Conservation (phyloP, 1,140 invertebrate species). For the Bombus superbus region DNA sequence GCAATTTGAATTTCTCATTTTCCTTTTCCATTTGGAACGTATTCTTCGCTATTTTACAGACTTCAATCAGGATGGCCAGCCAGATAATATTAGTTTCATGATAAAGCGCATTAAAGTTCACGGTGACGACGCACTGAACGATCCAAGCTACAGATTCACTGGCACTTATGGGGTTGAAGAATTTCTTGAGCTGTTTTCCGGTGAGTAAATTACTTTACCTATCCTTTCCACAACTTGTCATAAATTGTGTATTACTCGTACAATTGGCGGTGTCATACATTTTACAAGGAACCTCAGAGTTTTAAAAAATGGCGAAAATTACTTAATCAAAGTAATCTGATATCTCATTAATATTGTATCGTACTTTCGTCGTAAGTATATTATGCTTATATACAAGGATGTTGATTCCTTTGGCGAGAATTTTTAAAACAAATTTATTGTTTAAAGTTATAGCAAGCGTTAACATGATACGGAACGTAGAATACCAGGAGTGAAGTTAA, state of each 20-base stretch:
- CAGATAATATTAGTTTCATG: constrained; percentile 97
- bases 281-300: no score
- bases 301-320: no score
- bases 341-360: no score
- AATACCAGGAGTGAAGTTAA: not conserved
- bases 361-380: no score
- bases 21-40: not conserved
- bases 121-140: constrained; percentile 90
- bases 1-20: not conserved
- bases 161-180: constrained; percentile 97
- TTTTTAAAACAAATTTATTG: not conserved
- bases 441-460: not conserved
- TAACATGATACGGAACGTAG: not conserved
- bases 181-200: constrained; percentile 95
- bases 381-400: no score
- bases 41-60: constrained; percentile 85
- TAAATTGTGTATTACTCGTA: not conserved
- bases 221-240: not conserved
- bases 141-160: constrained; percentile 93
- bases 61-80: constrained; percentile 95
- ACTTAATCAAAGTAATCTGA: no score
- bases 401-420: not conserved
- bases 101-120: constrained; percentile 98
- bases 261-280: no score
- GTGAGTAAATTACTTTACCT: constrained; percentile 83